Evolutionary conservation across 2,797 vertebrate species (phyloP).

Genomic region (Sebastes hubbsi): DNA sequence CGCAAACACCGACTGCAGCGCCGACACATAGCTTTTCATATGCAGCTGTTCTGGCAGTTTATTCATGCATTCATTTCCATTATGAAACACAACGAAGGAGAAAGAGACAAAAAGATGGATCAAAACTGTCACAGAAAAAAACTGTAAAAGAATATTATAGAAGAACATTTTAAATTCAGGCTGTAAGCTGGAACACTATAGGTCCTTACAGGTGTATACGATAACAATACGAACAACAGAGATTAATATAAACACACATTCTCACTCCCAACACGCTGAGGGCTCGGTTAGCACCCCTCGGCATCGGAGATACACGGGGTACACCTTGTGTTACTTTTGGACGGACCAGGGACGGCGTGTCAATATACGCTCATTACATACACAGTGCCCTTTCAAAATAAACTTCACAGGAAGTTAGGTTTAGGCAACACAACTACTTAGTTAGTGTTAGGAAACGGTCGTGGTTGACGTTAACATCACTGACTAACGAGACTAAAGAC

Average conservation of each 20-base stretch:
- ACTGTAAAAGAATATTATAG: not conserved
- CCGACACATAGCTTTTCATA: not conserved
- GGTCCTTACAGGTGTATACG: not conserved
- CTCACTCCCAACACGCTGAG: no score
- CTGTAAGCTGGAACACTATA: not conserved
- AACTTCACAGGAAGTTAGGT: no score
- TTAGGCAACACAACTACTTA: no score
- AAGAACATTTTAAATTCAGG: not conserved
- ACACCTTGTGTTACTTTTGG: no score
- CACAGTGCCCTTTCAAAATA: no score
- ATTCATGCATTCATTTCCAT: conserved; percentile 4
- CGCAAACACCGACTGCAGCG: not conserved
- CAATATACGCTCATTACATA: no score
- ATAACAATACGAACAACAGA: not conserved
- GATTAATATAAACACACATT: not conserved
- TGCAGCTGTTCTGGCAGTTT: conserved; percentile 1
- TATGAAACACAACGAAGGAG: not conserved
- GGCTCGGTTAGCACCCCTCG: no score
- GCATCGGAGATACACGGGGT: no score
- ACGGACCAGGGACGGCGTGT: no score
- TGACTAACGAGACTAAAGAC: no score
- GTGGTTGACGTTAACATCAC: no score
- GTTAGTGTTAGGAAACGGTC: no score
- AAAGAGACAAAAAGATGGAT: not conserved
- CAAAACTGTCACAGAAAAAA: not conserved